phyloP scores from a whole-genome alignment of 2,113 vertebrate genomes.

The Acrocephalus arundinaceus region DNA sequence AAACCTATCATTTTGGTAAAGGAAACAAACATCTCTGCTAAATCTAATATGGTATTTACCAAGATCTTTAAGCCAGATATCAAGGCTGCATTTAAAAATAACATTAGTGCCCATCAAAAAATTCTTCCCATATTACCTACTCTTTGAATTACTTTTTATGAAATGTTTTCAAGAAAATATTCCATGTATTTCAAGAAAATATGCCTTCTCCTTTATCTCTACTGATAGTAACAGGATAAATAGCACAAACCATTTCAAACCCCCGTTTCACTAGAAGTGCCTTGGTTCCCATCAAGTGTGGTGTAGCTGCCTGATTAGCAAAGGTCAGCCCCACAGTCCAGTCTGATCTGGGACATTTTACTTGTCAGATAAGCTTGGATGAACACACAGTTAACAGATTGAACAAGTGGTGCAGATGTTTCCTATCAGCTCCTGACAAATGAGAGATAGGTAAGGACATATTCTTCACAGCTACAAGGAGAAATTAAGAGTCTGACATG shows the following conservation, averaged over 20 bases:
- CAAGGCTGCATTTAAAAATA: neutral
- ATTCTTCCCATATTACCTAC: neutral
- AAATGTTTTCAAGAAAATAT: neutral
- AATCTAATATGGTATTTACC: slow-evolving; percentile 22
- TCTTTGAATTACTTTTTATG: neutral
- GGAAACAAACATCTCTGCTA: slow-evolving; percentile 33
- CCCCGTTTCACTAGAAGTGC: slow-evolving; percentile 1
- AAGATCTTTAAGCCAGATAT: neutral
- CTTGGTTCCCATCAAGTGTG: neutral
- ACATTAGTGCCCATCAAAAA: neutral
- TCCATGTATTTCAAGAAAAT: neutral
- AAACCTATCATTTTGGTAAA: slow-evolving; percentile 47
- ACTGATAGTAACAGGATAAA: neutral
- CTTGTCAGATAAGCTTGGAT: slow-evolving; percentile 53
- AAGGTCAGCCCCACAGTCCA: slow-evolving; percentile 44
- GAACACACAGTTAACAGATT: slow-evolving; percentile 62
- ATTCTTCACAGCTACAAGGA: slow-evolving; percentile 14
- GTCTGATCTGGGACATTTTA: slow-evolving; percentile 21
- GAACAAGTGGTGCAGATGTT: slow-evolving; percentile 65
- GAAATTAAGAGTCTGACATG: slow-evolving; percentile 45
- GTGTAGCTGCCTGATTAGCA: slow-evolving; percentile 46
- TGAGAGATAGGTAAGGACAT: slow-evolving; percentile 43
- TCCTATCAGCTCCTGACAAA: slow-evolving; percentile 66
- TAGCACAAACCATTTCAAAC: neutral
- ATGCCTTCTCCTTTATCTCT: neutral